Evolutionary conservation across 1,140 invertebrate species (phyloP).

Genomic region (Drosophila sucinea): DNA sequence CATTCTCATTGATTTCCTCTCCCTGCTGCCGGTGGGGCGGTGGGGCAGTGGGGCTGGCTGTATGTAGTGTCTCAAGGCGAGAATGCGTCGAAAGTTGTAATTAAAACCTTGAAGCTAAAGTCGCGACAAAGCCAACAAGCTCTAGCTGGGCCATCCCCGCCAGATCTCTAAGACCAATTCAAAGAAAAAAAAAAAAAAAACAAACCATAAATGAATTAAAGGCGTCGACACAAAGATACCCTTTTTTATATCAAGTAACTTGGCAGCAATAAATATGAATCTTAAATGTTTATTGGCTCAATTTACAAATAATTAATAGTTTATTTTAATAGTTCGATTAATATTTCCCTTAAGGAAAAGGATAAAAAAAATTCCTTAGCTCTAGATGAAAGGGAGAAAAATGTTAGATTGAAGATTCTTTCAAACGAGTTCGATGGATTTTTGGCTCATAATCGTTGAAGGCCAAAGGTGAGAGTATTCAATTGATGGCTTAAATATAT

Average conservation of each 20-base stretch:
- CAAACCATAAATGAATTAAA: neutral
- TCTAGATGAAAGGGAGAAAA: too few relatives aligned
- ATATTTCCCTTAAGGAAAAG: too few relatives aligned
- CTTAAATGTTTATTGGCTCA: too few relatives aligned
- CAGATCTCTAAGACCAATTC: neutral
- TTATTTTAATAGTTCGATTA: too few relatives aligned
- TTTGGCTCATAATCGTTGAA: too few relatives aligned
- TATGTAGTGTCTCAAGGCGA: conserved; percentile 64
- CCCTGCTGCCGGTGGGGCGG: neutral
- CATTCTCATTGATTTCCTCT: conserved; percentile 68
- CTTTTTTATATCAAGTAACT: too few relatives aligned
- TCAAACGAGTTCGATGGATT: too few relatives aligned
- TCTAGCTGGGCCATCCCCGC: neutral
- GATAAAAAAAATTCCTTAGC: too few relatives aligned
- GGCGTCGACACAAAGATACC: conserved; percentile 1
- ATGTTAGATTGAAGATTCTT: too few relatives aligned
- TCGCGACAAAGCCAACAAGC: conserved; percentile 48
- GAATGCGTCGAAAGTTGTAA: conserved; percentile 70
- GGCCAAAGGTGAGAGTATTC: neutral
- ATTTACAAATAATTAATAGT: too few relatives aligned
- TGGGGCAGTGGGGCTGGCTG: neutral
- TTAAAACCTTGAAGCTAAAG: conserved; percentile 72
- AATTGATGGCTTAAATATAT: neutral
- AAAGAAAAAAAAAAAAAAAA: neutral
- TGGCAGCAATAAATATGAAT: too few relatives aligned